Percentiles rank a stretch among this genome's conserved stretches.
Conservation (phyloP, 2,797 vertebrate species). For the Typhlichthys eigenmanni region DNA sequence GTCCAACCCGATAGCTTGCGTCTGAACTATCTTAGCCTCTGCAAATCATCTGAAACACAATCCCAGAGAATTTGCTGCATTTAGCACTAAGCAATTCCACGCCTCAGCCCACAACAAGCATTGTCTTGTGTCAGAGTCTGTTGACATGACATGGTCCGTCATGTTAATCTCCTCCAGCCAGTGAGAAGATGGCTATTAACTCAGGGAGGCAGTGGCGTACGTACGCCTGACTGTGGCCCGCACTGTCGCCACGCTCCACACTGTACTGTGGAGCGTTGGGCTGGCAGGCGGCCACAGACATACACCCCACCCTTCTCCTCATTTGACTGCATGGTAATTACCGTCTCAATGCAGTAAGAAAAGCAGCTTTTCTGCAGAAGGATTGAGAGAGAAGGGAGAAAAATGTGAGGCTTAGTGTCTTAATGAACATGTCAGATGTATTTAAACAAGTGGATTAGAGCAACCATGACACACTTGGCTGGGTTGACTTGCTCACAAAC, state of each 20-base stretch:
- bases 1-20: neutral
- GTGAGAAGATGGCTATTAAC: slow-evolving; percentile 57
- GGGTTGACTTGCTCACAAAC: slow-evolving; percentile 42
- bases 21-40: neutral
- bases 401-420: slow-evolving; percentile 67
- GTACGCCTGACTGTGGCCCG: slow-evolving; percentile 39
- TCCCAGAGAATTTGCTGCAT: slow-evolving; percentile 6
- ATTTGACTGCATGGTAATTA: slow-evolving; percentile 74
- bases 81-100: slow-evolving; percentile 10
- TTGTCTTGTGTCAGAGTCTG: slow-evolving; percentile 19
- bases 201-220: slow-evolving; percentile 37
- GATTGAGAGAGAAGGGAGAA: slow-evolving; percentile 53
- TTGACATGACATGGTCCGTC: slow-evolving; percentile 20
- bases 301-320: slow-evolving; percentile 33
- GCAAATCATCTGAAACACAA: slow-evolving; percentile 9
- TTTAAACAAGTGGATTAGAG: slow-evolving; percentile 78
- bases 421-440: slow-evolving; percentile 76
- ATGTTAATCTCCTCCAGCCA: slow-evolving; percentile 28
- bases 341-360: slow-evolving; percentile 61
- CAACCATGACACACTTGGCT: slow-evolving; percentile 57
- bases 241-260: slow-evolving; percentile 49
- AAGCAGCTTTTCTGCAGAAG: slow-evolving; percentile 58
- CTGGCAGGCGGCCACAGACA: slow-evolving; percentile 67
- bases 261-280: slow-evolving; percentile 55
- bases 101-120: slow-evolving; percentile 9